phyloP scores from a whole-genome alignment of 2,797 vertebrate genomes.

The Vespertilio murinus region DNA sequence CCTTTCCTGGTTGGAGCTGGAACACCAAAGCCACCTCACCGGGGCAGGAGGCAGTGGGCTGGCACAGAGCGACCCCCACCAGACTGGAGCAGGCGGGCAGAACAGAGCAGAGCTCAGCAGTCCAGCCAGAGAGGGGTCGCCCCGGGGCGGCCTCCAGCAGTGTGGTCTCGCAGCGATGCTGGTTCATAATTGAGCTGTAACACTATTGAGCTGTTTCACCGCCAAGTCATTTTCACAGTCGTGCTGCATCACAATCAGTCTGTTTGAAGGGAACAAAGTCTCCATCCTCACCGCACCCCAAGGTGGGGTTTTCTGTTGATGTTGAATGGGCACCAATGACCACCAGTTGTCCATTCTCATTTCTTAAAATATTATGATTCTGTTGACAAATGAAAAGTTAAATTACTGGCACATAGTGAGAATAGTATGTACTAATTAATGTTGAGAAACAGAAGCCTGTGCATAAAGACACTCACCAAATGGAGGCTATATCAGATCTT shows the following conservation, averaged over 20 bases:
- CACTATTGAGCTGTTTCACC: not conserved
- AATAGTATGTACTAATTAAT: not conserved
- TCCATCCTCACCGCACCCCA: not conserved
- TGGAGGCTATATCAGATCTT: not conserved
- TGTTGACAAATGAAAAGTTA: not conserved
- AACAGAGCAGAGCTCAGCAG: not conserved
- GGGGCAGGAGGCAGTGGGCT: not conserved
- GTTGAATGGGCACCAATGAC: not conserved
- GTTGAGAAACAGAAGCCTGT: not conserved
- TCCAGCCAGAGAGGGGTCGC: not conserved
- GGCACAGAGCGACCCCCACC: not conserved
- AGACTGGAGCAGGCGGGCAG: not conserved
- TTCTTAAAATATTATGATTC: not conserved
- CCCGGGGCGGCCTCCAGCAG: not conserved
- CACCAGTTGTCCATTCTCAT: not conserved
- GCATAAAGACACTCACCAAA: not conserved
- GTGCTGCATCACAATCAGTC: not conserved
- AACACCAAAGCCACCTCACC: not conserved
- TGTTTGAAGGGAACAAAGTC: not conserved
- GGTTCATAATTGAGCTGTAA: not conserved
- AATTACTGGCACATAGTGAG: not conserved
- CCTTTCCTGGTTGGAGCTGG: not conserved
- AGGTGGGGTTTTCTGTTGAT: not conserved
- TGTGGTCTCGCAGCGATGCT: not conserved
- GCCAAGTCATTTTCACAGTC: not conserved